Conservation (phyloP, 2,888 invertebrate genomes). For the Aromia moschata region DNA sequence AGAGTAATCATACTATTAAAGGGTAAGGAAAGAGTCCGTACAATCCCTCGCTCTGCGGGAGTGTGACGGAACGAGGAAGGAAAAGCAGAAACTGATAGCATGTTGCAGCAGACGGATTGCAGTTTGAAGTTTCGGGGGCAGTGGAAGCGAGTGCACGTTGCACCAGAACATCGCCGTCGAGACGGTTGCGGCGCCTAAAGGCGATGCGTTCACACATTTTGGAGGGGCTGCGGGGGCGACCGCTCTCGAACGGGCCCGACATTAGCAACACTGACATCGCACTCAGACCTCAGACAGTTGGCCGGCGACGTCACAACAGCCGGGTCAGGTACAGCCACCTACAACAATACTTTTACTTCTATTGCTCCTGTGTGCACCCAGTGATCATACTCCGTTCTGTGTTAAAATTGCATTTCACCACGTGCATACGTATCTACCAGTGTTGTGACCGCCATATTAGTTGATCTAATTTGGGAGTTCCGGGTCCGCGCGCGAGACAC, state of each 20-base stretch:
- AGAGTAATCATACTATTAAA: too few species aligned
- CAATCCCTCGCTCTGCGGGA: too few species aligned
- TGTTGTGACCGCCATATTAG: slow-evolving; percentile 22
- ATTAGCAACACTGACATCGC: slow-evolving; percentile 40
- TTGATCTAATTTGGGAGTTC: slow-evolving; percentile 25
- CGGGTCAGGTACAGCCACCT: slow-evolving; percentile 36
- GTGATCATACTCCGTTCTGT: slow-evolving; percentile 37
- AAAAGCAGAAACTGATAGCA: slow-evolving; percentile 27
- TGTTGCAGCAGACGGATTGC: slow-evolving; percentile 29
- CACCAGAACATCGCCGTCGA: slow-evolving; percentile 36
- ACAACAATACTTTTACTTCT: slow-evolving; percentile 33
- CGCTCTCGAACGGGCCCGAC: slow-evolving; percentile 34
- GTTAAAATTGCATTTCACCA: slow-evolving; percentile 23
- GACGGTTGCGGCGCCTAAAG: slow-evolving; percentile 46
- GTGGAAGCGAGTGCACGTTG: slow-evolving; percentile 31
- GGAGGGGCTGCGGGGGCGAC: slow-evolving; percentile 39
- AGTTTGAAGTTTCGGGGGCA: slow-evolving; percentile 33
- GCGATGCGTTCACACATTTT: slow-evolving; percentile 47
- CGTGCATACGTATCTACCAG: slow-evolving; percentile 22
- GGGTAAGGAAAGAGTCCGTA: too few species aligned
- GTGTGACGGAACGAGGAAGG: slow-evolving; percentile 16
- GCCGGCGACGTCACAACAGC: slow-evolving; percentile 39
- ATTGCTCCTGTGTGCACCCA: slow-evolving; percentile 17
- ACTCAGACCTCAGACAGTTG: slow-evolving; percentile 39
- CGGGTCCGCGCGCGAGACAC: slow-evolving; percentile 27